phyloP scores from a whole-genome alignment of 2,888 invertebrate genomes.

The Eumacrocentrus americanus region DNA sequence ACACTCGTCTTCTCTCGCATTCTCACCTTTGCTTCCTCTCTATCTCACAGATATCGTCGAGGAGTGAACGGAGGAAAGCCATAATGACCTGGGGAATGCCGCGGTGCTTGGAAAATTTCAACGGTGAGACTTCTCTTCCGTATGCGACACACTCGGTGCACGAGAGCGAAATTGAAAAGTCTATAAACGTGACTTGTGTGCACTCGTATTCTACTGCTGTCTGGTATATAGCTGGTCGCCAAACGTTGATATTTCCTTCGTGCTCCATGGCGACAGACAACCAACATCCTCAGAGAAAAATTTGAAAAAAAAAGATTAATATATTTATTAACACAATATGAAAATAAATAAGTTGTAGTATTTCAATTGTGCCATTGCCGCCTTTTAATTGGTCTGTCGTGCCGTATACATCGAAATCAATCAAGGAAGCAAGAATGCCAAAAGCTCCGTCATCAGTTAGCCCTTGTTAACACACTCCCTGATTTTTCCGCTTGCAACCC shows the following conservation, averaged over 20 bases:
- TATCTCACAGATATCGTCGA: too few species aligned
- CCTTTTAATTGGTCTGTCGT: not conserved
- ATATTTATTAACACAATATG: not conserved
- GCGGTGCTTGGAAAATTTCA: conserved; percentile 28
- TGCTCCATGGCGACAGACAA: too few species aligned
- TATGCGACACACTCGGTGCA: conserved; percentile 19
- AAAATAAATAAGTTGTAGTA: not conserved
- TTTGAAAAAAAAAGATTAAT: not conserved
- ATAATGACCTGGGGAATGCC: conserved; percentile 32
- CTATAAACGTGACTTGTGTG: conserved; percentile 32
- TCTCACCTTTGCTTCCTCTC: too few species aligned
- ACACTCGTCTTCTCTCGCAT: not conserved
- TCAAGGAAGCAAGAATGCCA: not conserved
- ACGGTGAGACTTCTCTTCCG: conserved; percentile 25
- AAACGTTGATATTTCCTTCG: too few species aligned
- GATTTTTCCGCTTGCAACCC: not conserved
- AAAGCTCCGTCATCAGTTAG: not conserved
- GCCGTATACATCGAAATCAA: not conserved
- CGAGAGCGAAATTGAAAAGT: conserved; percentile 33
- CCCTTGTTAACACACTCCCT: not conserved
- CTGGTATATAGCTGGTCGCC: too few species aligned
- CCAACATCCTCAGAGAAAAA: not conserved
- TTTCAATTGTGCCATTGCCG: not conserved
- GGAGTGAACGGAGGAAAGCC: too few species aligned
- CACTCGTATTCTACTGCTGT: too few species aligned